Conservation (phyloP, 2,113 vertebrate species). For the Ancistrus triradiatus region DNA sequence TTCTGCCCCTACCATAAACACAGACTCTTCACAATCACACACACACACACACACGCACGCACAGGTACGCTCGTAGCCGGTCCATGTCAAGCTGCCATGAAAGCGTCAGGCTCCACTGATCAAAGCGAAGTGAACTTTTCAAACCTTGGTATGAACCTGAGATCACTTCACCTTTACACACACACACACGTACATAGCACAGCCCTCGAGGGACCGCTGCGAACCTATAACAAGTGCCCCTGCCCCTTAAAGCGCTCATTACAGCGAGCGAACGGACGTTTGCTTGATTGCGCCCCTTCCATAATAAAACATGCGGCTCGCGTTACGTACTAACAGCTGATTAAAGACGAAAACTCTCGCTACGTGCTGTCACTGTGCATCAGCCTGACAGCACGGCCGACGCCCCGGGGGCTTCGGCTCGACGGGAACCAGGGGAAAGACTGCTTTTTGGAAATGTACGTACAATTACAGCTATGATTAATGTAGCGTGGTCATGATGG, state of each 20-base stretch:
- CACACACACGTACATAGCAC: background rate
- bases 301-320: slow-evolving; percentile 69
- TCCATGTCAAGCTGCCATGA: slow-evolving; percentile 64
- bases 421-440: too few species aligned
- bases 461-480: too few species aligned
- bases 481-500: too few species aligned
- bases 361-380: slow-evolving; percentile 65
- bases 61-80: slow-evolving; percentile 65
- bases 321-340: slow-evolving; percentile 68
- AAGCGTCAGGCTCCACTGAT: slow-evolving; percentile 66
- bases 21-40: slow-evolving; percentile 41
- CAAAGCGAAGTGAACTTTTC: slow-evolving; percentile 56
- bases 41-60: slow-evolving; percentile 43
- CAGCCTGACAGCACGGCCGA: slow-evolving; percentile 57
- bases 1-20: slow-evolving; percentile 47
- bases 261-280: slow-evolving; percentile 46
- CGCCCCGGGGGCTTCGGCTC: too few species aligned
- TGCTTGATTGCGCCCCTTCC: slow-evolving; percentile 59
- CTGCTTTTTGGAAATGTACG: too few species aligned
- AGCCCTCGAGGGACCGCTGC: slow-evolving; percentile 14
- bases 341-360: slow-evolving; percentile 60
- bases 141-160: slow-evolving; percentile 68
- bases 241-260: slow-evolving; percentile 70
- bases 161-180: slow-evolving; percentile 27
- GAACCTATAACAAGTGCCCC: slow-evolving; percentile 57